Evolutionary conservation across 2,888 invertebrate genomes (phyloP), one percentile per base, ranked within the genome.

Genomic region (Athalia rosae): DNA sequence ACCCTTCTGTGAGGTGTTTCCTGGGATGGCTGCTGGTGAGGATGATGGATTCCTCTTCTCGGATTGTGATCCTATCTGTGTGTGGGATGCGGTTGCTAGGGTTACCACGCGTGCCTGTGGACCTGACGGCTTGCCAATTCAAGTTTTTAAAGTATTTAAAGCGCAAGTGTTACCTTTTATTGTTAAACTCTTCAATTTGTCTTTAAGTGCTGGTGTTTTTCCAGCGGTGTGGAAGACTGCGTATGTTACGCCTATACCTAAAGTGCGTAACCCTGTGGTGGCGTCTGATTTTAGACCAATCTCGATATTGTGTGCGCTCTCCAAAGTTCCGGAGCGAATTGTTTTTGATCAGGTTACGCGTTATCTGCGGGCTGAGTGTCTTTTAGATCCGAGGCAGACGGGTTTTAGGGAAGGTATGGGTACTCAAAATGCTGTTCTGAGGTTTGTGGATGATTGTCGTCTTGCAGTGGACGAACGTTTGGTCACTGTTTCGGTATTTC

Each of bases 251-350:
- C 74, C 61, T 8, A 6, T 74, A 6, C 45, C 61, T 5, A 74
- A 74, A 4, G 59, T 58, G 8, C 74, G 59, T 3, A 9, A 8
- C 13, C 61, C 74, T 11, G 4, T 11, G 11, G 7, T 1, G 4
- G 13, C 1, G 8, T 74, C 61, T 1, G 74, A 74, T 13, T 74
- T 48, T 61, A 43, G 74, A 2, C 74, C 74, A 0, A 74, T 74
- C n/a, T 74, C 47, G n/a, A 5, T 66, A 11, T 7, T 66, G 11
- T 66, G 47, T 45, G 66, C 45, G 2, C 45, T 66, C 47, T 11
- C 28, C 3, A 74, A 74, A 8, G 74, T 43, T 2, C 3, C 61
- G 3, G 62, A 50, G 45, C 43, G 74, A 3, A 7, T 62, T 0
- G 28, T 74, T 28, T 61, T 3, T 50, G 6, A 62, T 3, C 74